phyloP scores from a whole-genome alignment of 2,797 vertebrate species.

The Cynopterus sphinx region DNA sequence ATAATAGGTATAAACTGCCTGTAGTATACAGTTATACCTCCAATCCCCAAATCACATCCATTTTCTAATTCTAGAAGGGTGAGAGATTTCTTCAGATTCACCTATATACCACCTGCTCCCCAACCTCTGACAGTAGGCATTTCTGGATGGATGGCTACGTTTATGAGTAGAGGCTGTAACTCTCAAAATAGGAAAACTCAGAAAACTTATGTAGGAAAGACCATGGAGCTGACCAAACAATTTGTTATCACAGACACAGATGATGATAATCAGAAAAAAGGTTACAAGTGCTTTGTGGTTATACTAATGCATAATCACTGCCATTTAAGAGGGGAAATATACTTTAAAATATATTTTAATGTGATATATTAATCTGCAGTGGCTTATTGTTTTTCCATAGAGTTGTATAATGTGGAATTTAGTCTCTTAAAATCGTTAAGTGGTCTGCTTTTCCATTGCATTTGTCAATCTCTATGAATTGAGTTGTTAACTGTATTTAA shows the following conservation, averaged over 20 bases:
- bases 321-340: constrained; percentile 31
- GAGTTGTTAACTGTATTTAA: constrained; percentile 59
- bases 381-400: constrained; percentile 37
- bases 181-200: not conserved
- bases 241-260: not conserved
- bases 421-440: constrained; percentile 8
- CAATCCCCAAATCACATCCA: not conserved
- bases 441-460: constrained; percentile 2
- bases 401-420: constrained; percentile 24
- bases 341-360: constrained; percentile 24
- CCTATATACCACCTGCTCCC: not conserved
- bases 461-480: constrained; percentile 44
- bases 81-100: constrained; percentile 4
- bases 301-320: constrained; percentile 65
- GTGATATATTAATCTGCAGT: not conserved
- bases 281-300: not conserved
- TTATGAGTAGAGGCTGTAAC: not conserved
- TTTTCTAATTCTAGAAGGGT: constrained; percentile 40
- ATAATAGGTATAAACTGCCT: not conserved
- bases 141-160: not conserved
- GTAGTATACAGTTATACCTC: not conserved
- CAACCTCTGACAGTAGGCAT: not conserved
- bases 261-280: not conserved
- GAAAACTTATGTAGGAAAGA: not conserved
- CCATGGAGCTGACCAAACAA: not conserved